A percentile compares a stretch with the other conserved stretches of the same genome.
Conservation (phyloP, 2,888 invertebrate genomes). For the Caenorhabditis japonica region DNA sequence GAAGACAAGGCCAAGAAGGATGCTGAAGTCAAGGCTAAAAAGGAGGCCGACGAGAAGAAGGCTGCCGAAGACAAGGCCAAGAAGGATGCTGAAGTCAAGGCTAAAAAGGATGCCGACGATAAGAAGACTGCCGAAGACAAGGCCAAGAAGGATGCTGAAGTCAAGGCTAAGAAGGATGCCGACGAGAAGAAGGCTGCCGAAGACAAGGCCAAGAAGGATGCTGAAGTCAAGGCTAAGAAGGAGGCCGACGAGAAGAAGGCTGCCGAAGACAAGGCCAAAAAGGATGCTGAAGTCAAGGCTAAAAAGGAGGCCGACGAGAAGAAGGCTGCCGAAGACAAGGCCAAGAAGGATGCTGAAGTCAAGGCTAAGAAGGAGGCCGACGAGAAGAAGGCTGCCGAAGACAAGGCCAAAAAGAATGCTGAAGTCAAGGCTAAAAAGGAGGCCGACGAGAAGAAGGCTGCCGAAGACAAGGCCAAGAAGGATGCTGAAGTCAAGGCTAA, state of each 20-base stretch:
- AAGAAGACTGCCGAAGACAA: not conserved
- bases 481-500: constrained; percentile 3
- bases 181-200: constrained; percentile 17
- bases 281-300: constrained; percentile 3
- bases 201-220: constrained; percentile 5
- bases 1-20: constrained; percentile 9
- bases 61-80: constrained; percentile 2
- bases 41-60: constrained; percentile 18
- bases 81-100: constrained; percentile 9
- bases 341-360: constrained; percentile 1
- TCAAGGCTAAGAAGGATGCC: constrained; percentile 7
- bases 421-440: constrained; percentile 10
- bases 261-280: constrained; percentile 6
- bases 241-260: constrained; percentile 17
- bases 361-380: constrained; percentile 15
- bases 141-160: constrained; percentile 3
- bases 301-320: constrained; percentile 17
- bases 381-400: constrained; percentile 9
- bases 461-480: constrained; percentile 8
- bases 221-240: constrained; percentile 8
- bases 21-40: constrained; percentile 5
- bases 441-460: constrained; percentile 15
- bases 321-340: constrained; percentile 8
- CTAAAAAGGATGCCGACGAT: constrained; percentile 7
- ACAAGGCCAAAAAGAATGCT: constrained; percentile 2